Percentiles rank a stretch among this genome's conserved stretches.
Conservation (phyloP, 2,888 invertebrate genomes). For the Himalopsyche japonica region DNA sequence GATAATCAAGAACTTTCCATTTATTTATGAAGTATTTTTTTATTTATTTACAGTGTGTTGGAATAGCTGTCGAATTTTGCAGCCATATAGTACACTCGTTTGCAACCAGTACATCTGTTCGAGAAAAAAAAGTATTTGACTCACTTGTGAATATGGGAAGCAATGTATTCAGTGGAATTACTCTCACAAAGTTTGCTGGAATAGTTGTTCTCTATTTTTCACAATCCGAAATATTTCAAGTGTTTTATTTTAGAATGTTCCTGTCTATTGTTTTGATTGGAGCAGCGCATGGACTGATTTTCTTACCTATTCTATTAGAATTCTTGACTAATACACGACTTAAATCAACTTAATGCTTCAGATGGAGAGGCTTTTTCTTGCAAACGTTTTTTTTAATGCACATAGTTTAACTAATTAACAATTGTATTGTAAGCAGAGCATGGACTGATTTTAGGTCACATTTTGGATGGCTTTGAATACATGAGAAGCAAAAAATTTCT, state of each 20-base stretch:
- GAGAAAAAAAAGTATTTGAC: constrained; percentile 67
- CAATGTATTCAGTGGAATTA: constrained; percentile 93
- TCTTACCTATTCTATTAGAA: constrained; percentile 88
- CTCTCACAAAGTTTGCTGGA: constrained; percentile 90
- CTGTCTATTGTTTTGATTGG: constrained; percentile 90
- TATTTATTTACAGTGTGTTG: constrained; percentile 67
- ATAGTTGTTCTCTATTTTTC: constrained; percentile 90
- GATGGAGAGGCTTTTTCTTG: too few species aligned
- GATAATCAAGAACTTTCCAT: too few species aligned
- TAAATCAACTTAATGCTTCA: too few species aligned
- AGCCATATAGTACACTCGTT: constrained; percentile 83
- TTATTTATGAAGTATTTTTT: not conserved
- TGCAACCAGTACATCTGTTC: constrained; percentile 51
- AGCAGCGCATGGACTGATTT: constrained; percentile 87
- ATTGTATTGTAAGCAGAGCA: too few species aligned
- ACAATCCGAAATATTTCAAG: constrained; percentile 89
- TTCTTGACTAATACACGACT: constrained; percentile 47
- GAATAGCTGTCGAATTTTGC: constrained; percentile 95
- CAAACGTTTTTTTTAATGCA: too few species aligned
- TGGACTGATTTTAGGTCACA: too few species aligned
- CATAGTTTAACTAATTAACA: too few species aligned
- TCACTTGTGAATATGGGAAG: constrained; percentile 83
- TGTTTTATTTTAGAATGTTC: constrained; percentile 97
- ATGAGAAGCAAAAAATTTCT: too few species aligned
- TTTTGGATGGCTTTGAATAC: too few species aligned